Base-by-base conservation (phyloP, 2,797 vertebrate species). In the Clarias fuscus region DNA sequence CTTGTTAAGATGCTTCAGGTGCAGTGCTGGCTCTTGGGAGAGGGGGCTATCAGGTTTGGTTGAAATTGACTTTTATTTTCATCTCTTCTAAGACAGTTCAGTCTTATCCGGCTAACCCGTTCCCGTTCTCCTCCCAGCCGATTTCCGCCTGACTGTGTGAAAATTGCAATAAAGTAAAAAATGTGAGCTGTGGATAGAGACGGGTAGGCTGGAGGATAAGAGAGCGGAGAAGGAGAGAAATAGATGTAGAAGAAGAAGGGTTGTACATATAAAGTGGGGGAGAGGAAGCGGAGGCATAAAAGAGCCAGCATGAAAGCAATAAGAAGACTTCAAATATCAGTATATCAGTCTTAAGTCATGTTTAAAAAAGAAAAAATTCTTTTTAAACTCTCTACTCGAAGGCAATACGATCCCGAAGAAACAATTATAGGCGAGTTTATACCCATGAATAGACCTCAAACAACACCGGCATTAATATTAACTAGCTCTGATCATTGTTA, bases 91-190 rank as follows among this genome's bases (percentile, higher is more conserved):
- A 75, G 89, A 92, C 92, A 92, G 92, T 93, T 93, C 92, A 92
- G 91, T 94, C 94, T 95, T 95, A 95, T 94, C 93, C 93, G 27
- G 86, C 92, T 92, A 92, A 88, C 48, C 92, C 91, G 91, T 91
- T 91, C 48, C 92, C 91, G 91, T 91, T 91, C 48, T 56, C 91
- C 93, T 93, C 92, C 92, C 92, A 93, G 93, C 93, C 93, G 90
- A 94, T 95, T 95, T 95, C 92, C 93, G 93, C 94, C 91, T 90
- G 87, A 86, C 93, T 79, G 88, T 91, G 92, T 84, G 89, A 92
- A 94, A 95, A 95, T 93, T 94, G 94, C 90, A 94, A 91, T 90
- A 94, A 95, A 93, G 93, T 94, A 93, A 93, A 84, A 95, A 93
- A 95, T 94, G 93, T 93, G 92, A 93, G 93, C 48, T 53, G 58